Evolutionary conservation across 2,797 vertebrate genomes (phyloP).

Genomic region (Falco rusticolus): DNA sequence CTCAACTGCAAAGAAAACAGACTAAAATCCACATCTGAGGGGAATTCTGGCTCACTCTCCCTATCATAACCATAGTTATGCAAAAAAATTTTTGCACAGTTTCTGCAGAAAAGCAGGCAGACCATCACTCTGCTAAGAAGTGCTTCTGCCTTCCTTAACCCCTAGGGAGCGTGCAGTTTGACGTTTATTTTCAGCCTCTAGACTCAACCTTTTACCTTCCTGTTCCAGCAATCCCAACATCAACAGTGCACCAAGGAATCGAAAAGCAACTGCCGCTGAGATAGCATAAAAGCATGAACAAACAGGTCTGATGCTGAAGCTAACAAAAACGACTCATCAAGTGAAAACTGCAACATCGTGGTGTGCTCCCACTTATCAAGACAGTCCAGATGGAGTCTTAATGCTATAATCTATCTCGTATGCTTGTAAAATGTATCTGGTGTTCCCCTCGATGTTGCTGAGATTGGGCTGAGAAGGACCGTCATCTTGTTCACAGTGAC

Average conservation of each 20-base stretch:
- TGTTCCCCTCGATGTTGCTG: background rate
- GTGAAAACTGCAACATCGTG: conserved; percentile 3
- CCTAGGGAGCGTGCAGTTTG: too few relatives aligned
- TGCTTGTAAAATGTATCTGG: background rate
- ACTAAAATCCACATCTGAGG: background rate
- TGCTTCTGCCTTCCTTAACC: background rate
- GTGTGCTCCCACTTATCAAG: conserved; percentile 34
- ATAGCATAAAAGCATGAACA: background rate
- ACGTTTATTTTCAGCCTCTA: background rate
- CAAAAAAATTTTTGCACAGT: background rate
- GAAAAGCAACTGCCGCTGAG: background rate
- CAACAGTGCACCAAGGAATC: background rate
- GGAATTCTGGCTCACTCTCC: background rate
- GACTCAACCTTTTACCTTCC: background rate
- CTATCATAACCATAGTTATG: background rate
- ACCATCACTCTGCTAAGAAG: background rate
- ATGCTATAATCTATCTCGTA: background rate
- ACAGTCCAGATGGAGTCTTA: conserved; percentile 46
- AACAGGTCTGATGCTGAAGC: conserved; percentile 13
- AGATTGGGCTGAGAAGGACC: background rate
- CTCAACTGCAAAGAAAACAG: background rate
- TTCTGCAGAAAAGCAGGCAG: background rate
- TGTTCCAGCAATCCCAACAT: background rate
- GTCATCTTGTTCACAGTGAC: background rate
- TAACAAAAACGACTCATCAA: background rate